Evolutionary conservation across 2,888 invertebrate species (phyloP), one percentile per base, ranked within the genome.

Genomic region (Orthonychiurus folsomi): DNA sequence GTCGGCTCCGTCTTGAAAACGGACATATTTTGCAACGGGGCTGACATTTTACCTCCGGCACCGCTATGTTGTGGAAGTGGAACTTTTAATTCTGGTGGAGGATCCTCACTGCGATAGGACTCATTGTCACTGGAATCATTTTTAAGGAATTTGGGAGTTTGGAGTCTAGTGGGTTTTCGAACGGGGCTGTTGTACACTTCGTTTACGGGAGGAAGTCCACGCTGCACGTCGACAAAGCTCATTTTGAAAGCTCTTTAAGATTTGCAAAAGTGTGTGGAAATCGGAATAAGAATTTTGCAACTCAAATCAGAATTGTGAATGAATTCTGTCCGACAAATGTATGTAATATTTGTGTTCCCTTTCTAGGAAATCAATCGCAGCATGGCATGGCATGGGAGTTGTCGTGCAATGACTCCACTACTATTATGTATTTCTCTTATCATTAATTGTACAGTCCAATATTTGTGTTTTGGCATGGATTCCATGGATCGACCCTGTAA

Each of bases 191-290:
- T n/a, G 12, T 3, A 24, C 2, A 48, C 50, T 48, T 48, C 59
- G 26, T 59, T 23, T 3, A 59, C 59, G 2, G 59, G 59, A 2
- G 59, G 59, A 3, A 59, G 26, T 2, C 59, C 59, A n/a, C 48
- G 48, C 25, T 59, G 48, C 2, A 59, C 59, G 47, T 59, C 59
- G 23, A 23, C 48, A 50, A 24, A 59, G 26, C 59, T 59, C 59
- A 59, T 59, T 21, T 28, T 37, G 3, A 27, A 28, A 15, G 3
- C 56, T 5, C 5, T 56, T 53, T 20, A 53, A 20, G 12, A 53
- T 20, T 53, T n/a, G n/a, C n/a, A n/a, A n/a, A n/a, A n/a, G n/a
- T n/a, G n/a, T n/a, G n/a, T n/a, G n/a, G n/a, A n/a, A n/a, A n/a
- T n/a, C n/a, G n/a, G n/a, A n/a, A n/a, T 1, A 9, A 61, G 50